These are phyloP conservation scores for Galeopsomyia nigrocyanea DNA, from an alignment of 2,888 invertebrate species.

Conservation along the genomic window DNA sequence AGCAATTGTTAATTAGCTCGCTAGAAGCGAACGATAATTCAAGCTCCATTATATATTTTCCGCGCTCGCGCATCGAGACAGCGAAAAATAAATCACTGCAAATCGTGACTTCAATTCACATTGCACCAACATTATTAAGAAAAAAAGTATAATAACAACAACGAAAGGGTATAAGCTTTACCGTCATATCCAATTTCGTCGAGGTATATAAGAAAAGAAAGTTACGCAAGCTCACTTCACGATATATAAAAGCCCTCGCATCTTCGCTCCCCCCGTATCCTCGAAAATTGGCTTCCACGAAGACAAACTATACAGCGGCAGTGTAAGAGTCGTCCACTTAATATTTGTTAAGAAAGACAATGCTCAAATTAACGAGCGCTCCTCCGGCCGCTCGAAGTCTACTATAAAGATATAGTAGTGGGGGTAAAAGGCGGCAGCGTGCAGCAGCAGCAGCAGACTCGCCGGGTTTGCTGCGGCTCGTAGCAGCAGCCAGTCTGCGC, in stretches of 20 bases:
- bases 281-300: constrained; percentile 34
- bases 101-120: no score
- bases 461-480: constrained; percentile 50
- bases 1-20: no score
- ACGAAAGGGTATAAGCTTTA: no score
- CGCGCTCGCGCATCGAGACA: no score
- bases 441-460: constrained; percentile 52
- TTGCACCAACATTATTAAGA: no score
- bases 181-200: no score
- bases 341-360: constrained; percentile 42
- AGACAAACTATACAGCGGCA: constrained; percentile 5
- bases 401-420: constrained; percentile 44
- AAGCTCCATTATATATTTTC: no score
- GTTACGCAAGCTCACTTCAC: neutral
- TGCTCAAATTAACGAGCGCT: constrained; percentile 23
- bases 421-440: constrained; percentile 43
- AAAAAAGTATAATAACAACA: no score
- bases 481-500: constrained; percentile 65
- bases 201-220: no score
- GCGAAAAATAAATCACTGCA: no score
- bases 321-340: constrained; percentile 21
- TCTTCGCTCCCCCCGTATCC: constrained; percentile 1
- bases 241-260: neutral
- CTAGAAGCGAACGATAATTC: no score
- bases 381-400: constrained; percentile 4